Percentiles rank a stretch among this genome's conserved stretches.
Evolutionary conservation across 2,888 invertebrate species (phyloP).

Genomic region (Mylabris sibirica): DNA sequence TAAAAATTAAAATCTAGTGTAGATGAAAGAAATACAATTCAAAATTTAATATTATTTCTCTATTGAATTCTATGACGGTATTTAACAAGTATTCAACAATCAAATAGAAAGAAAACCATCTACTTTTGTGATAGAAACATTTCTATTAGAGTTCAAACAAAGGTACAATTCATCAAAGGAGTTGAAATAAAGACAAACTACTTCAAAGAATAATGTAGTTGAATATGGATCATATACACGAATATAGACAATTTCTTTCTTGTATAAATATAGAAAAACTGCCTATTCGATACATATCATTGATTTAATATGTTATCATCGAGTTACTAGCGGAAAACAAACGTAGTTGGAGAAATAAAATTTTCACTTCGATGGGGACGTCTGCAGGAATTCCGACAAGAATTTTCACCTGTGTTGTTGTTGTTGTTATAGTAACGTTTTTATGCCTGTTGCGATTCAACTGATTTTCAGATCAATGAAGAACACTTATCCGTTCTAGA

Average conservation of each 20-base stretch:
- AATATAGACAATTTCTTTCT: too few relatives aligned
- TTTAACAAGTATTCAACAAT: neutral
- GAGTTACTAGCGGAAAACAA: neutral
- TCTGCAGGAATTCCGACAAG: neutral
- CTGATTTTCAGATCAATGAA: too few relatives aligned
- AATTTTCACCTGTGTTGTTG: neutral
- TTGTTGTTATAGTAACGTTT: neutral
- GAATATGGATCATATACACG: neutral
- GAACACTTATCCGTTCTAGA: too few relatives aligned
- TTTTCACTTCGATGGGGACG: neutral
- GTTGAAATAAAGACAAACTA: neutral
- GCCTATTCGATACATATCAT: neutral
- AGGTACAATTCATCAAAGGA: neutral
- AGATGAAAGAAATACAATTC: too few relatives aligned
- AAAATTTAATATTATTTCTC: too few relatives aligned
- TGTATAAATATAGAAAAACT: neutral
- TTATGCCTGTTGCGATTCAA: neutral
- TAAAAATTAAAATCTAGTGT: too few relatives aligned
- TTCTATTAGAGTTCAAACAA: neutral
- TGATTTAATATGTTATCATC: conserved; percentile 4
- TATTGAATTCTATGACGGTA: too few relatives aligned
- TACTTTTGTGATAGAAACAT: neutral
- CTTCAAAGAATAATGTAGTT: neutral
- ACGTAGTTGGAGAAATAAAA: neutral
- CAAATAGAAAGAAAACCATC: neutral